Evolutionary conservation across 92 coral and sea anemone species (phyloP).

Genomic region (Porites evermanni): DNA sequence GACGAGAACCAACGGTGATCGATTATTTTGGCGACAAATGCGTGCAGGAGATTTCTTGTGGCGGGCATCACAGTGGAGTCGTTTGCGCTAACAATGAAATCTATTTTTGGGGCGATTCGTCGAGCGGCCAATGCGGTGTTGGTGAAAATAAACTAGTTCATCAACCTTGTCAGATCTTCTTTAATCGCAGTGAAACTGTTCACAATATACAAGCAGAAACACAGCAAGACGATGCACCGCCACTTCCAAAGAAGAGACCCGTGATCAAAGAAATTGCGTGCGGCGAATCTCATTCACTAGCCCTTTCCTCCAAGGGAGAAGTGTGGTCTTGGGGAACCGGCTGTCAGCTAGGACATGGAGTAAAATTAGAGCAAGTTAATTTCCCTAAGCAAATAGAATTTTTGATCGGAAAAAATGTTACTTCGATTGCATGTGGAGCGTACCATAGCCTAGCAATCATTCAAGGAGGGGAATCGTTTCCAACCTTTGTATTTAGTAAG

Average conservation of each 20-base stretch:
- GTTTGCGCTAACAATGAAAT: constrained; percentile 80
- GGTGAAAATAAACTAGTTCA: constrained; percentile 67
- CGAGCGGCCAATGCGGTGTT: constrained; percentile 95
- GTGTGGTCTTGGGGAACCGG: constrained; percentile 99
- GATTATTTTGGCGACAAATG: constrained; percentile 68
- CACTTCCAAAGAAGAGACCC: constrained; percentile 1
- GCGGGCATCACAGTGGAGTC: constrained; percentile 83
- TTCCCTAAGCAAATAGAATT: constrained; percentile 75
- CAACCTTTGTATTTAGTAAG: constrained; percentile 27
- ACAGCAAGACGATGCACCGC: not conserved
- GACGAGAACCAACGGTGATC: constrained; percentile 68
- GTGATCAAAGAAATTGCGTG: constrained; percentile 76
- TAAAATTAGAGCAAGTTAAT: constrained; percentile 48
- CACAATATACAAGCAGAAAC: constrained; percentile 1
- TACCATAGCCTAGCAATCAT: constrained; percentile 93
- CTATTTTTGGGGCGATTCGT: constrained; percentile 96
- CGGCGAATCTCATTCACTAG: constrained; percentile 92
- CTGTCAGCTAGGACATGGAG: constrained; percentile 84
- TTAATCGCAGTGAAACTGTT: constrained; percentile 41
- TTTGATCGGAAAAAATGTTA: constrained; percentile 78
- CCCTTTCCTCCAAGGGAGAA: constrained; percentile 71
- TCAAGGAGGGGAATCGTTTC: constrained; percentile 32
- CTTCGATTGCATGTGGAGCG: constrained; percentile 84
- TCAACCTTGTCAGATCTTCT: constrained; percentile 71
- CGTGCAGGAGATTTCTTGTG: constrained; percentile 85